Conservation (phyloP, 2,888 invertebrate species). For the Drepanosiphum platanoidis region DNA sequence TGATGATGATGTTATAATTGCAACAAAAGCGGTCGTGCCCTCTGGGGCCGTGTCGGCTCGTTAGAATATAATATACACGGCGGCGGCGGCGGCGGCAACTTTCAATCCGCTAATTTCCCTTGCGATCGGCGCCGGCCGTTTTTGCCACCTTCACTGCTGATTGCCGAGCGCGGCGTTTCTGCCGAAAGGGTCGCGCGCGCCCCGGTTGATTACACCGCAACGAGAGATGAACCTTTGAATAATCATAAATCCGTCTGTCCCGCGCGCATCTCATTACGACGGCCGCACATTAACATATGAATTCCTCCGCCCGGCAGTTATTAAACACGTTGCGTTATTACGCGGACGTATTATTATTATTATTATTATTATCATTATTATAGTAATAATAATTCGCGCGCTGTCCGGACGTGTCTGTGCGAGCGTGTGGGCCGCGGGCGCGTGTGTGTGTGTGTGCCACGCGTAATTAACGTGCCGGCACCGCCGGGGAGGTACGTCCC, state of each 20-base stretch:
- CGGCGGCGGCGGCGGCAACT: slow-evolving; percentile 29
- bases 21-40: slow-evolving; percentile 54
- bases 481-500: neutral
- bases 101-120: slow-evolving; percentile 60
- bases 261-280: neutral
- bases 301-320: slow-evolving; percentile 23
- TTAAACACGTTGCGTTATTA: slow-evolving; percentile 29
- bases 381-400: neutral
- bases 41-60: slow-evolving; percentile 30
- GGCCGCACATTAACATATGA: slow-evolving; percentile 51
- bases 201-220: slow-evolving; percentile 53
- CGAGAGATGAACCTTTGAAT: slow-evolving; percentile 56
- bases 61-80: slow-evolving; percentile 41
- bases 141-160: slow-evolving; percentile 45
- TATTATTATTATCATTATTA: slow-evolving; percentile 13
- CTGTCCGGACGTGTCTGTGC: slow-evolving; percentile 17
- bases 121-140: slow-evolving; percentile 47
- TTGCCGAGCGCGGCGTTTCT: slow-evolving; percentile 10
- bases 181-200: slow-evolving; percentile 20
- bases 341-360: too few species aligned
- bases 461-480: neutral
- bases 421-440: neutral
- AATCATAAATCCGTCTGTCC: slow-evolving; percentile 54
- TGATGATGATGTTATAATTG: slow-evolving; percentile 46
- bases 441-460: neutral